phyloP scores from a whole-genome alignment of 2,888 invertebrate genomes.

The Acanthoscelides obtectus region DNA sequence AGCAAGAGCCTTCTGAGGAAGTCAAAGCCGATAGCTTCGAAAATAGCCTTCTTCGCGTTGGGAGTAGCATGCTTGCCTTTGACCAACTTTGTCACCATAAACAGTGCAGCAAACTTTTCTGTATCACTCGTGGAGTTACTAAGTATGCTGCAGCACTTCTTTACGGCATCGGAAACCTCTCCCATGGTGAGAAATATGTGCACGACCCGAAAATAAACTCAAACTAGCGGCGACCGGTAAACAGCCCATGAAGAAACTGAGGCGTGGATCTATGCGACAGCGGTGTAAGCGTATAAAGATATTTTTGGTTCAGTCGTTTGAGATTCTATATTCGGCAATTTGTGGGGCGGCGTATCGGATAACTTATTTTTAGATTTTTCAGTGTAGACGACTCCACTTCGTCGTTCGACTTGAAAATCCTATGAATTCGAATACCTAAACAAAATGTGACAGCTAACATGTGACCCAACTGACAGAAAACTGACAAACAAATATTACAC shows the following conservation, averaged over 20 bases:
- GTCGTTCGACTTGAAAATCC: neutral
- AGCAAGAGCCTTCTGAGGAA: slow-evolving; percentile 78
- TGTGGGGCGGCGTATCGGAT: slow-evolving; percentile 38
- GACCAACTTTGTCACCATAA: slow-evolving; percentile 87
- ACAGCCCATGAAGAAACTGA: slow-evolving; percentile 28
- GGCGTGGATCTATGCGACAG: slow-evolving; percentile 19
- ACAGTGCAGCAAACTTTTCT: slow-evolving; percentile 86
- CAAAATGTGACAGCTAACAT: neutral
- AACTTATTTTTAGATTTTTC: slow-evolving; percentile 42
- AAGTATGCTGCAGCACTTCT: slow-evolving; percentile 77
- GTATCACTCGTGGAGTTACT: slow-evolving; percentile 79
- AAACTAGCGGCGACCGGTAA: slow-evolving; percentile 9
- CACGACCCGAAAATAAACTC: neutral
- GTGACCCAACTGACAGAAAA: neutral
- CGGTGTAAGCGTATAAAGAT: slow-evolving; percentile 34
- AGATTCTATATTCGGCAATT: slow-evolving; percentile 48
- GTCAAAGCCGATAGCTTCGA: slow-evolving; percentile 85
- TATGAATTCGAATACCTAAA: slow-evolving; percentile 3
- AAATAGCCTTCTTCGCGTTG: slow-evolving; percentile 67
- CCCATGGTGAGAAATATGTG: slow-evolving; percentile 24
- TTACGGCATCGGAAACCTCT: slow-evolving; percentile 71
- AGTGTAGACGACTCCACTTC: slow-evolving; percentile 41
- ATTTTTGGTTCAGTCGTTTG: slow-evolving; percentile 43
- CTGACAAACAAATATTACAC: neutral
- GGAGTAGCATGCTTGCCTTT: slow-evolving; percentile 77